Evolutionary conservation across 2,797 vertebrate genomes (phyloP).

Genomic region (Mionectes olivaceus): DNA sequence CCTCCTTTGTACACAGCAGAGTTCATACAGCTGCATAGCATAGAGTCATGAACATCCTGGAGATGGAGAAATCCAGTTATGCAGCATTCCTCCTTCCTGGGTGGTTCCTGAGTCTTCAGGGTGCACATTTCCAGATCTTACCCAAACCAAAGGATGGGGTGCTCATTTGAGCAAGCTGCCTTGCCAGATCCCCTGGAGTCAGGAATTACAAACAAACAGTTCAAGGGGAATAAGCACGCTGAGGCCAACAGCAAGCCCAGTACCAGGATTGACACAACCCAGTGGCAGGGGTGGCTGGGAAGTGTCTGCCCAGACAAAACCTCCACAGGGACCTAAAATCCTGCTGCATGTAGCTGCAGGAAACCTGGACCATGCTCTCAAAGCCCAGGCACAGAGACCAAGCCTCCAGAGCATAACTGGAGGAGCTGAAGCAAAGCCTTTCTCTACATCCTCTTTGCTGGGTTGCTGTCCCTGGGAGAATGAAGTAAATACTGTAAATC

Average conservation of each 20-base stretch:
- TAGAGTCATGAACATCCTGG: not conserved
- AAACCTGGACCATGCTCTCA: not conserved
- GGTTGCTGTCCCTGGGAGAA: not conserved
- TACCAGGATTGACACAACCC: not conserved
- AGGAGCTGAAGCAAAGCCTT: not conserved
- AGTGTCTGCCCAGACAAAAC: not conserved
- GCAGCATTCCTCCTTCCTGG: constrained; percentile 8
- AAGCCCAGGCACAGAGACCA: not conserved
- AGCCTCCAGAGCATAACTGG: fast-evolving
- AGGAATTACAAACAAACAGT: not conserved
- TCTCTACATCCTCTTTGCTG: not conserved
- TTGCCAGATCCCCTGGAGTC: not conserved
- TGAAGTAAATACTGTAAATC: not conserved
- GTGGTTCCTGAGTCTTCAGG: constrained; percentile 11
- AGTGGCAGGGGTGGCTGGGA: not conserved
- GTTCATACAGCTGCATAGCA: not conserved
- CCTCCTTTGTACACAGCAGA: constrained; percentile 14
- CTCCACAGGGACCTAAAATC: not conserved
- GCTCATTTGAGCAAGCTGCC: not conserved
- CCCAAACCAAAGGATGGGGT: not conserved
- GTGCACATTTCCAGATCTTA: not conserved
- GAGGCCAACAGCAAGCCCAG: not conserved
- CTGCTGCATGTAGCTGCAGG: not conserved
- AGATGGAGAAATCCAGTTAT: not conserved
- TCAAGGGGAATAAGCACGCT: fast-evolving